Conservation (phyloP, 2,888 invertebrate genomes). For the Erebia epiphron region DNA sequence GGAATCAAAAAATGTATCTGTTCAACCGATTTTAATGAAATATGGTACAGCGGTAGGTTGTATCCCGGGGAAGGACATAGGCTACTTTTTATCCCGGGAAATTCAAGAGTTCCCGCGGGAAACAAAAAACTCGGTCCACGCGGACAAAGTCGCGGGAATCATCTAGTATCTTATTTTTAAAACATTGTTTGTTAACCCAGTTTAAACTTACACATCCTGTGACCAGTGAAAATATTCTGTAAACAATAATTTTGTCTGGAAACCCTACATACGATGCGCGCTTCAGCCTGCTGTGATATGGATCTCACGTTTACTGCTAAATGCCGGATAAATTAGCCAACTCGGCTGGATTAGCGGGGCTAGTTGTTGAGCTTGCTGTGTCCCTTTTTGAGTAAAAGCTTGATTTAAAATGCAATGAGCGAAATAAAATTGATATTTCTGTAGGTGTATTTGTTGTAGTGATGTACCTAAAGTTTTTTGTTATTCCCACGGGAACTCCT, state of each 20-base stretch:
- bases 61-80: too few species aligned
- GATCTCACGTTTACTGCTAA: slow-evolving; percentile 80
- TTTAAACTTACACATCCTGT: neutral
- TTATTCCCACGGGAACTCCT: too few species aligned
- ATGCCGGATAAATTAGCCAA: slow-evolving; percentile 78
- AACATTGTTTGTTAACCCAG: neutral
- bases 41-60: too few species aligned
- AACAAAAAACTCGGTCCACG: too few species aligned
- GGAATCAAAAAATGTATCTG: too few species aligned
- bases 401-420: slow-evolving; percentile 7
- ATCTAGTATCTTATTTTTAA: neutral
- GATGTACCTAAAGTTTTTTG: too few species aligned
- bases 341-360: slow-evolving; percentile 69
- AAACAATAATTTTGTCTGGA: slow-evolving; percentile 14
- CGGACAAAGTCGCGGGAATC: too few species aligned
- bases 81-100: too few species aligned
- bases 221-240: slow-evolving; percentile 6
- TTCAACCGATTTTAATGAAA: too few species aligned
- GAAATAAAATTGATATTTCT: neutral
- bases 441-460: neutral
- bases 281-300: slow-evolving; percentile 63
- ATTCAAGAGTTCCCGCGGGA: too few species aligned
- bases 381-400: slow-evolving; percentile 34
- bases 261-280: slow-evolving; percentile 55
- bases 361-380: slow-evolving; percentile 44